These are phyloP conservation scores for Micrasema longulum DNA, from an alignment of 1,140 invertebrate genomes.

Conservation along the genomic window DNA sequence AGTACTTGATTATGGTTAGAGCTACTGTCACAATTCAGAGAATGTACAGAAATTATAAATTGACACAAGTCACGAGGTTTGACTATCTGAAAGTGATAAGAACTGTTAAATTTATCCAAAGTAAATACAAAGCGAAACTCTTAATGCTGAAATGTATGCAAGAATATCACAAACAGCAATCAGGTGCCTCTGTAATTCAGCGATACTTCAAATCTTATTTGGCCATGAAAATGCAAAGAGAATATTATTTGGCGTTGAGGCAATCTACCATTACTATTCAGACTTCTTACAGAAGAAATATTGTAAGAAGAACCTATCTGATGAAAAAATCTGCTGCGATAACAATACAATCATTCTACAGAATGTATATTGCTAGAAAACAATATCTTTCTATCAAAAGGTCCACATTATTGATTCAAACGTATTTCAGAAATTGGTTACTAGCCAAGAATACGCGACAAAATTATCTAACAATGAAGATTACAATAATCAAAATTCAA, in stretches of 20 bases:
- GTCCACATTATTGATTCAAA: constrained; percentile 58
- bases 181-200: constrained; percentile 62
- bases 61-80: constrained; percentile 49
- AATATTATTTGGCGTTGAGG: constrained; percentile 61
- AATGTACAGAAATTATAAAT: constrained; percentile 51
- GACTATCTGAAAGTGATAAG: constrained; percentile 54
- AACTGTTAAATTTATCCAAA: constrained; percentile 55
- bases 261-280: constrained; percentile 60
- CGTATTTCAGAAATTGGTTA: constrained; percentile 58
- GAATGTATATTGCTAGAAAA: constrained; percentile 58
- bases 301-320: neutral
- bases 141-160: constrained; percentile 34
- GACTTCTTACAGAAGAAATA: constrained; percentile 61
- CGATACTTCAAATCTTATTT: constrained; percentile 63
- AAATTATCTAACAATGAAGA: constrained; percentile 57
- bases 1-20: constrained; percentile 57
- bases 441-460: constrained; percentile 53
- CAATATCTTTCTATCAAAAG: constrained; percentile 56
- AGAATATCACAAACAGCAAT: constrained; percentile 56
- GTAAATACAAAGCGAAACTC: constrained; percentile 52
- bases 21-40: constrained; percentile 43
- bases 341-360: constrained; percentile 66
- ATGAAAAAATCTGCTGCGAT: constrained; percentile 54
- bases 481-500: constrained; percentile 59
- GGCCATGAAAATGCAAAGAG: constrained; percentile 57